Percentiles rank a stretch among this genome's conserved stretches.
Conservation (phyloP, 1,140 invertebrate species). For the Tetramorium parvispinum region DNA sequence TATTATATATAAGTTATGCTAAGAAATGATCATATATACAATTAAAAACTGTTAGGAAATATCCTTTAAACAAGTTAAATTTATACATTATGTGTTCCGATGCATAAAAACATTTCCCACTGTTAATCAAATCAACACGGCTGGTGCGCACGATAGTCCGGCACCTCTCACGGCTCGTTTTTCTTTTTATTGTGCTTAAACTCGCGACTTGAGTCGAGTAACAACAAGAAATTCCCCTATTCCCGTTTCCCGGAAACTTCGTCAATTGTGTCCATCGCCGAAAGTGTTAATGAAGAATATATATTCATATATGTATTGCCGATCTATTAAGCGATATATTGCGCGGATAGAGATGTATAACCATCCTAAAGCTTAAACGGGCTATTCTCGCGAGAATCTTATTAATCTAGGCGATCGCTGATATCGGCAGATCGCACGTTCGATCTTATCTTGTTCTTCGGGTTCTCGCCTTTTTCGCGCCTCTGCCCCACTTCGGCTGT, state of each 20-base stretch:
- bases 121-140: conserved; percentile 52
- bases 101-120: conserved; percentile 71
- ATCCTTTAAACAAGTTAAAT: conserved; percentile 84
- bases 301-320: conserved; percentile 55
- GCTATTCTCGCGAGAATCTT: conserved; percentile 57
- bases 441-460: conserved; percentile 1
- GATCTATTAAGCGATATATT: conserved; percentile 70
- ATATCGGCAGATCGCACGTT: conserved; percentile 41
- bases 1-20: conserved; percentile 78
- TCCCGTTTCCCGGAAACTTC: conserved; percentile 53
- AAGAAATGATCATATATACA: conserved; percentile 85
- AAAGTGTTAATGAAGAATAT: conserved; percentile 51
- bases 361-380: conserved; percentile 69
- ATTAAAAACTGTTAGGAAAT: conserved; percentile 84
- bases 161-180: background rate
- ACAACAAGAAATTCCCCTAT: conserved; percentile 43
- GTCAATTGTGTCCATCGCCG: conserved; percentile 52
- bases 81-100: conserved; percentile 79
- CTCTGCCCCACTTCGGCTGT: background rate
- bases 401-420: conserved; percentile 61
- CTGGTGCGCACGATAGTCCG: background rate
- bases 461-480: conserved; percentile 26
- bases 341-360: conserved; percentile 68
- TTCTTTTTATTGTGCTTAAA: conserved; percentile 12
- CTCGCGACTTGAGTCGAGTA: conserved; percentile 29